These are phyloP conservation scores for Egretta garzetta DNA, from an alignment of 2,113 vertebrate species.

Conservation along the genomic window DNA sequence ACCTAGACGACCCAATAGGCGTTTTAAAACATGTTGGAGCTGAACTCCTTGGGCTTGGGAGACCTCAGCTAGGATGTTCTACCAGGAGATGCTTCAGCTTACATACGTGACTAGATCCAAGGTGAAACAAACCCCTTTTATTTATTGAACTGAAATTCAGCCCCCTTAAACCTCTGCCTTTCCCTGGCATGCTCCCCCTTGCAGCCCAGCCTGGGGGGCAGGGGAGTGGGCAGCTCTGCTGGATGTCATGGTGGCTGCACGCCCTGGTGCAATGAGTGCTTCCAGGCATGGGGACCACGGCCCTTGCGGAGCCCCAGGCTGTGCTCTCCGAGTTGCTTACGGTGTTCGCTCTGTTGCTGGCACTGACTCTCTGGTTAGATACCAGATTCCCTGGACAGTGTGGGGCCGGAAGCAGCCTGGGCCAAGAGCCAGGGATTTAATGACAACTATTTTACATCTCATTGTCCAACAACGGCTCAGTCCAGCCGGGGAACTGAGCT, in stretches of 20 bases:
- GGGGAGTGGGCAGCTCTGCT: neutral
- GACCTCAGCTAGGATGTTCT: neutral
- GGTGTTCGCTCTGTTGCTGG: neutral
- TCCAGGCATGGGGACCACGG: neutral
- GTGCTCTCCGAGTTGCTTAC: fast-evolving
- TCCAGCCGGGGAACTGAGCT: neutral
- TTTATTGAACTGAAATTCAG: neutral
- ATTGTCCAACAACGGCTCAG: neutral
- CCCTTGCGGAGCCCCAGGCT: neutral
- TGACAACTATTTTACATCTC: neutral
- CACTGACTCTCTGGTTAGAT: neutral
- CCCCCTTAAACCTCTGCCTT: neutral
- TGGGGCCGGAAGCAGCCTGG: neutral
- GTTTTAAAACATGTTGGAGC: neutral
- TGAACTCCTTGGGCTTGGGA: neutral
- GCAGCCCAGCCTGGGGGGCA: neutral
- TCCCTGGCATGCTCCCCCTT: neutral
- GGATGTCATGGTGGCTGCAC: neutral
- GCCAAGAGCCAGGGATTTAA: neutral
- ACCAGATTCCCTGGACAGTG: neutral
- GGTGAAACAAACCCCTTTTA: neutral
- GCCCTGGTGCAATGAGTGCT: neutral
- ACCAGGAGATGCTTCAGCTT: neutral
- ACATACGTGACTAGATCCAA: neutral
- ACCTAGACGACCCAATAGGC: neutral